A percentile compares a stretch with the other conserved stretches of the same genome.
phyloP scores from a whole-genome alignment of 2,113 vertebrate genomes.

The Albula glossodonta region DNA sequence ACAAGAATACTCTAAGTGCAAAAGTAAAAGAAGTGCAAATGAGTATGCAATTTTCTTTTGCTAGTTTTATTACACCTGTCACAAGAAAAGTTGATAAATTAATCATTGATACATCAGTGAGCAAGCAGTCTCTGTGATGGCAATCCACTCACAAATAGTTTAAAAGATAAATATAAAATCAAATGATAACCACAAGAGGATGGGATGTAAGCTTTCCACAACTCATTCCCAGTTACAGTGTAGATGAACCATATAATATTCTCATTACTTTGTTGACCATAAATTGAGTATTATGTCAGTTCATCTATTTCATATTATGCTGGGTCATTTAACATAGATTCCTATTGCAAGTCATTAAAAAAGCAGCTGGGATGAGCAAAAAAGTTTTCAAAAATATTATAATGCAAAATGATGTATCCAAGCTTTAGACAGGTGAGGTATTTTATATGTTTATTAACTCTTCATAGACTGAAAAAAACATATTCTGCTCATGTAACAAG shows the following conservation, averaged over 20 bases:
- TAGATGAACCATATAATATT: neutral
- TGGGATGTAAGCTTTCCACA: neutral
- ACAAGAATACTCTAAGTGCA: no score
- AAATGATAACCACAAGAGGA: neutral
- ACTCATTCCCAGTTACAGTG: neutral
- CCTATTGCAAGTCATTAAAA: neutral
- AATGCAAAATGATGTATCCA: no score
- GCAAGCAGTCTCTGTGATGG: no score
- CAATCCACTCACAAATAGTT: no score
- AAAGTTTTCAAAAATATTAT: neutral
- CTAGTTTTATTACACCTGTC: no score
- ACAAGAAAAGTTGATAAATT: no score
- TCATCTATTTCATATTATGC: neutral
- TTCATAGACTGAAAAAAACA: neutral
- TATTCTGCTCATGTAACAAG: neutral
- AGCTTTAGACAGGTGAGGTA: neutral
- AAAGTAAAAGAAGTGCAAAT: no score
- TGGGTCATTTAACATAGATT: neutral
- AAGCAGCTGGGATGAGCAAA: neutral
- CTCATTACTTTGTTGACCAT: neutral
- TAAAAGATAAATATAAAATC: neutral
- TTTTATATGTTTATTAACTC: conserved; percentile 1
- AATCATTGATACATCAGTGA: no score
- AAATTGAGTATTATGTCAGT: neutral
- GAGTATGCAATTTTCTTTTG: no score